Evolutionary conservation across 92 coral and sea anemone species (phyloP).

Genomic region (Zoanthus sociatus): DNA sequence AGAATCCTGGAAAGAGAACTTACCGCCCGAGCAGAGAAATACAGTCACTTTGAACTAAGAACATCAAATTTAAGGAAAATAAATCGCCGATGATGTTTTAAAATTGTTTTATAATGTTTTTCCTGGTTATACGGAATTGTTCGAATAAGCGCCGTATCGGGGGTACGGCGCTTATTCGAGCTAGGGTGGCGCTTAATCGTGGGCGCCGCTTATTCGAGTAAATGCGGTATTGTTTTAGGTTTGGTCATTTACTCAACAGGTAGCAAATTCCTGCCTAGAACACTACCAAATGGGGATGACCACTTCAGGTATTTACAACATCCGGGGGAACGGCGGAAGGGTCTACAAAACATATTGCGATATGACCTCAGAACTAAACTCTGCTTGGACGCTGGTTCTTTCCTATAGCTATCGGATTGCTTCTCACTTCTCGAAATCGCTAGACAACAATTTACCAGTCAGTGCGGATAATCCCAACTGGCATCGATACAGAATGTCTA

Average conservation of each 20-base stretch:
- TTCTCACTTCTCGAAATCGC: neutral
- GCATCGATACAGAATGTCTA: constrained; percentile 21
- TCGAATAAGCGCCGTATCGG: too few relatives aligned
- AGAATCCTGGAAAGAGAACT: too few relatives aligned
- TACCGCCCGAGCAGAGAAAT: too few relatives aligned
- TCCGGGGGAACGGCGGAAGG: constrained; percentile 12
- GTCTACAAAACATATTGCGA: constrained; percentile 37
- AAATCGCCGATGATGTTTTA: too few relatives aligned
- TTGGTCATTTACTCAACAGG: neutral
- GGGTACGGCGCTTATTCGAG: too few relatives aligned
- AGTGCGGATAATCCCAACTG: constrained; percentile 22
- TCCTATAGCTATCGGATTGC: constrained; percentile 14
- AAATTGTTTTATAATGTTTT: too few relatives aligned
- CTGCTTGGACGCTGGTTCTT: constrained; percentile 41
- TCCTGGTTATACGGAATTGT: too few relatives aligned
- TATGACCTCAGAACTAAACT: constrained; percentile 35
- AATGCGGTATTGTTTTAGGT: too few relatives aligned
- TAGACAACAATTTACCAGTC: neutral
- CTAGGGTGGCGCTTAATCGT: too few relatives aligned
- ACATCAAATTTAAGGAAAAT: too few relatives aligned
- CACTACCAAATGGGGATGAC: constrained; percentile 17
- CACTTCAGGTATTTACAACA: constrained; percentile 36
- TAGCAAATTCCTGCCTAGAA: constrained; percentile 32
- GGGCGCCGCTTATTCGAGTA: too few relatives aligned
- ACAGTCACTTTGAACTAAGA: too few relatives aligned